Conservation (phyloP, 2,888 invertebrate species). For the Cheilosia impressa region DNA sequence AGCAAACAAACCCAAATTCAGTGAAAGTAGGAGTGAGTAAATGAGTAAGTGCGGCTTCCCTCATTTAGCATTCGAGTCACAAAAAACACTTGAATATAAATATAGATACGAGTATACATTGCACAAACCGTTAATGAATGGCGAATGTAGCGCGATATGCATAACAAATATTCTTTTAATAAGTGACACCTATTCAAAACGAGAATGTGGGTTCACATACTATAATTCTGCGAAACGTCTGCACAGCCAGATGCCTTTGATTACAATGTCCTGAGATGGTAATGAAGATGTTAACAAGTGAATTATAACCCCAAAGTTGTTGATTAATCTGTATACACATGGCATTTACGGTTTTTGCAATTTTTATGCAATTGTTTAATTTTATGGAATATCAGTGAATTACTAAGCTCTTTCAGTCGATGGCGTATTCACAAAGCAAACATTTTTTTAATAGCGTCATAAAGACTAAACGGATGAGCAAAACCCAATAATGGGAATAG, state of each 20-base stretch:
- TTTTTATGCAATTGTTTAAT: too few relatives aligned
- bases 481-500: too few relatives aligned
- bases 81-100: background rate
- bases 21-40: constrained; percentile 3
- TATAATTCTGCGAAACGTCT: background rate
- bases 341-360: too few relatives aligned
- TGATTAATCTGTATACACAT: background rate
- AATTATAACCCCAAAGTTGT: constrained; percentile 1
- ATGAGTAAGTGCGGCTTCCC: background rate
- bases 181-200: too few relatives aligned
- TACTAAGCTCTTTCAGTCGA: too few relatives aligned
- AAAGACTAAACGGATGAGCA: too few relatives aligned
- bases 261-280: background rate
- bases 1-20: background rate
- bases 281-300: background rate
- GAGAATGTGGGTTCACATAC: background rate
- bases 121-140: too few relatives aligned
- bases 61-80: background rate
- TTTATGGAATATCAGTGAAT: too few relatives aligned
- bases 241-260: background rate
- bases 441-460: too few relatives aligned
- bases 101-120: background rate
- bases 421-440: too few relatives aligned
- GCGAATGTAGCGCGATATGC: too few relatives aligned
- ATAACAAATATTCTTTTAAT: too few relatives aligned